Evolutionary conservation across 64 coral and sea anemone genomes (phyloP).

Genomic region (Montipora capricornis): DNA sequence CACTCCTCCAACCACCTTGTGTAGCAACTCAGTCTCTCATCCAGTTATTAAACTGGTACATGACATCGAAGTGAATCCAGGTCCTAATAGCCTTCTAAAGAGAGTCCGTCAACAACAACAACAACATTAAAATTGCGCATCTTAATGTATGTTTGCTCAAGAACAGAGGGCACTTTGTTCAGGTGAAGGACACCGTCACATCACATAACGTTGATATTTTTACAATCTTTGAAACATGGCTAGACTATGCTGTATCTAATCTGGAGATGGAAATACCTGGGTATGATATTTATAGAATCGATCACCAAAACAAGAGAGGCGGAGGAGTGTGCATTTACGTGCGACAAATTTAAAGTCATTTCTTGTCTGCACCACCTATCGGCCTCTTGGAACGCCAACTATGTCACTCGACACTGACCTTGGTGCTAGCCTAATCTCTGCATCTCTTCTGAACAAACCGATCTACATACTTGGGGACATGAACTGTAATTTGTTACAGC

Average conservation of each 20-base stretch:
- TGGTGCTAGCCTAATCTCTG: constrained; percentile 31
- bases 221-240: constrained; percentile 60
- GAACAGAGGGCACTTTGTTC: constrained; percentile 60
- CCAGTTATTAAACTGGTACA: too few species aligned
- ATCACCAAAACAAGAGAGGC: constrained; percentile 54
- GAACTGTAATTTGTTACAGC: constrained; percentile 62
- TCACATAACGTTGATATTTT: constrained; percentile 63
- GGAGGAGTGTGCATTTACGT: constrained; percentile 62
- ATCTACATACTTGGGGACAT: constrained; percentile 62
- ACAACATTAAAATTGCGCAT: constrained; percentile 73
- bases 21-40: constrained; percentile 14
- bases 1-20: too few species aligned
- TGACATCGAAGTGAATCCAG: too few species aligned
- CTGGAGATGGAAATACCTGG: constrained; percentile 65
- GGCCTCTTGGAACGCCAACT: constrained; percentile 41
- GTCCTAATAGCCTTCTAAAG: neutral
- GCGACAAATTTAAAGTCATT: constrained; percentile 60
- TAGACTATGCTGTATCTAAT: constrained; percentile 27
- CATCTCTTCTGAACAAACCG: constrained; percentile 32
- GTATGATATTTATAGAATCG: constrained; percentile 46
- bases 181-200: constrained; percentile 63
- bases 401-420: constrained; percentile 51
- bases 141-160: constrained; percentile 70
- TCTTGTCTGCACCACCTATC: constrained; percentile 51
- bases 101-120: constrained; percentile 35